Base-by-base conservation (phyloP, 2,797 vertebrate genomes). In the Anas bernieri region DNA sequence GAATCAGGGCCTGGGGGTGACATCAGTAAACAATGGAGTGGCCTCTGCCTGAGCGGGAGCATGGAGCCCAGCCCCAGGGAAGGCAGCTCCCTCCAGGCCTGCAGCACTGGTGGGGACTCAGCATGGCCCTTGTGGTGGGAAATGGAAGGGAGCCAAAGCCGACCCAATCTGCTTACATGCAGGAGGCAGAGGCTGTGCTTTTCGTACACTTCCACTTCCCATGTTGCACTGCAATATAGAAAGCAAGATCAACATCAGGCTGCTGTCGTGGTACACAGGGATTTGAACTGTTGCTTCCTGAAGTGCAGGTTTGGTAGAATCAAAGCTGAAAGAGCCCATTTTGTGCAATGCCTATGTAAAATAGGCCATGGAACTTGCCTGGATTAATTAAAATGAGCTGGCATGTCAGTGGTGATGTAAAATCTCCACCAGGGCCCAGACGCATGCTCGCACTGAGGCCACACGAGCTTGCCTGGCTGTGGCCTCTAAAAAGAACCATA, bases 331-430 rank as follows among this genome's bases (percentile, higher is more conserved):
- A 66, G 55, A 73, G 41, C 59, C 33, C 7, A 8, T 56, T 69
- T 50, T 21, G 25, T 7, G 46, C 30, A 55, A 30, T 3, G 41
- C 16, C 48, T 16, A 15, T 37, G 46, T 84, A 28, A 76, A 52
- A n/a, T 2, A 61, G 67, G 54, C 17, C 22, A 6, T 9, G 33
- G 28, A 63, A 31, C 43, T 63, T 30, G 9, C 23, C 37, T 43
- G 41, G 25, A 4, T 64, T 59, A 63, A 58, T 39, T 63, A 26
- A 15, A 0, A 5, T 23, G 50, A 52, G 62, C 35, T 0, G 0
- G 6, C 0, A 2, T 43, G 35, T 52, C 52, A 16, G 67, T 0
- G 2, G 54, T 54, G 85, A 81, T 0, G 1, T 28, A 22, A 22
- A 20, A 22, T 20, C 67, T 62, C 54, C 41, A 17, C 7, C 62